A percentile compares a stretch with the other conserved stretches of the same genome.
Evolutionary conservation across 2,888 invertebrate species (phyloP).

Genomic region (Rotaria socialis): DNA sequence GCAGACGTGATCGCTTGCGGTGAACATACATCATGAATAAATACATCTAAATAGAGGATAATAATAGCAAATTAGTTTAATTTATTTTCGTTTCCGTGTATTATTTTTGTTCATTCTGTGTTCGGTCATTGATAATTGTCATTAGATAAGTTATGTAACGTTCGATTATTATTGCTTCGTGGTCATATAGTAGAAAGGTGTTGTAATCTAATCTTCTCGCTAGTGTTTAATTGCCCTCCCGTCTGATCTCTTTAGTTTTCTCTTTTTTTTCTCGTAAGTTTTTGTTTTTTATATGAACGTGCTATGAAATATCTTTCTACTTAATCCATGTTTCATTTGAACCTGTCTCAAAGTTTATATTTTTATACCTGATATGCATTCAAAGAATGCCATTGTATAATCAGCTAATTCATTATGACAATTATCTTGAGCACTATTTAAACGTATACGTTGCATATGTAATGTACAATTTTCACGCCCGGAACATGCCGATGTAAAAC

Average conservation of each 20-base stretch:
- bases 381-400: slow-evolving; percentile 45
- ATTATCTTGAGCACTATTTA: slow-evolving; percentile 37
- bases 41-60: background rate
- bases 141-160: background rate
- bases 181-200: background rate
- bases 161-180: background rate
- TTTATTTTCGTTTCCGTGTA: background rate
- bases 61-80: background rate
- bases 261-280: background rate
- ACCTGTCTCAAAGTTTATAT: too few species aligned
- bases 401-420: slow-evolving; percentile 17
- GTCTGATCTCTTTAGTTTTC: background rate
- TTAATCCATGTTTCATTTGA: background rate
- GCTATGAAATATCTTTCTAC: background rate
- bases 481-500: slow-evolving; percentile 44
- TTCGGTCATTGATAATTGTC: background rate
- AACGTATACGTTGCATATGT: slow-evolving; percentile 42
- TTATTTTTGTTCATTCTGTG: background rate
- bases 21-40: slow-evolving; percentile 42
- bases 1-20: slow-evolving; percentile 31
- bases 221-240: slow-evolving; percentile 7
- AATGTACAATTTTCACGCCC: slow-evolving; percentile 44
- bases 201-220: slow-evolving; percentile 26
- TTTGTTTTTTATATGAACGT: background rate
- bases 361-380: slow-evolving; percentile 42